Evolutionary conservation across 2,797 vertebrate species (phyloP), one percentile per base, ranked within the genome.

Genomic region (Falco biarmicus): DNA sequence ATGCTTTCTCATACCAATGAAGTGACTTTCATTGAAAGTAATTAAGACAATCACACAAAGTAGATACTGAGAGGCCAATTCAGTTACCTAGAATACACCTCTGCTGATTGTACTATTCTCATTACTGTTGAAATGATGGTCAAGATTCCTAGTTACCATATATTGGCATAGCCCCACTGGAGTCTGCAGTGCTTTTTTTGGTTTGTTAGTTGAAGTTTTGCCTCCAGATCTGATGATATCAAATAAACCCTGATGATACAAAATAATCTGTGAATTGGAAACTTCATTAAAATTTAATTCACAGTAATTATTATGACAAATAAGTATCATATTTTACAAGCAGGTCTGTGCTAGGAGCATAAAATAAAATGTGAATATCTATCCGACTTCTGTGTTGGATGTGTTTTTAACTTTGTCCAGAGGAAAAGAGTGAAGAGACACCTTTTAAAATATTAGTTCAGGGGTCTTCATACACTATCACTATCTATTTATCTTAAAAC

Each of bases 1-100:
- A 89, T 90, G 45, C 53, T 66, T 95, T 97, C 84, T 89, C 75
- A 85, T 34, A 39, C 60, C 31, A 82, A 37, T 77, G 76, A 91
- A 90, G 41, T 70, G 63, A 80, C 74, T 87, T 91, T 86, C 47
- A 89, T 13, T 64, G 74, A 43, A 77, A 79, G 24, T 84, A 94
- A 91, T 47, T 82, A 88, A 92, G 80, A 63, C 21, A 69, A 34
- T 91, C 31, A 48, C 50, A 71, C 77, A 78, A 93, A 77, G 15
- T 17, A 81, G 60, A 34, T 41, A 5, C 63, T 54, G 76, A 78
- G 86, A 80, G 50, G 43, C 39, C 79, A 61, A 13, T 50, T 87
- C 37, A 78, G 15, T 87, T 82, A 66, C 28, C 31, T 84, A 50
- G 63, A 84, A 53, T 13, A 53, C 7, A 15, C 31, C 63, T 86